Evolutionary conservation across 2,888 invertebrate species (phyloP).

Genomic region (Anorthoa munda): DNA sequence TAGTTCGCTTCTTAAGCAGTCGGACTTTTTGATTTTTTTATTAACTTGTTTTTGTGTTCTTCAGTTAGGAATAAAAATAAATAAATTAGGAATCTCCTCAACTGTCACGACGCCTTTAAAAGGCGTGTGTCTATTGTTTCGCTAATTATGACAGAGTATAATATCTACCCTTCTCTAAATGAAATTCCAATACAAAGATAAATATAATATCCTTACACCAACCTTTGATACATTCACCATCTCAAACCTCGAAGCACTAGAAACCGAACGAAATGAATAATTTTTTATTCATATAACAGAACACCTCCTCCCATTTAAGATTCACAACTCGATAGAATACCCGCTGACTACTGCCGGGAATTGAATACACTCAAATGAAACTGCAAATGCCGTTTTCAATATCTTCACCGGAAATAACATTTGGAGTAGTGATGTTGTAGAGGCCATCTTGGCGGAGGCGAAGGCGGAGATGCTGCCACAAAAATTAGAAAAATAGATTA

Average conservation of each 20-base stretch:
- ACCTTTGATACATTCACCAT: constrained; percentile 24
- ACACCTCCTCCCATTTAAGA: constrained; percentile 50
- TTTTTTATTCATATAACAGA: constrained; percentile 38
- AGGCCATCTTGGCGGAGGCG: too few relatives aligned
- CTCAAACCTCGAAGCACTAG: not conserved
- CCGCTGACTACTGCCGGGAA: constrained; percentile 41
- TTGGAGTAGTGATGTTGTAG: constrained; percentile 24
- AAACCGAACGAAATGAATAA: constrained; percentile 43
- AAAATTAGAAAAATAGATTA: too few relatives aligned
- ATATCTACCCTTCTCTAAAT: not conserved
- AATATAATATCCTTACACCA: not conserved
- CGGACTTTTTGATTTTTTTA: too few relatives aligned
- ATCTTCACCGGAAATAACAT: constrained; percentile 64
- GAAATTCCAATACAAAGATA: constrained; percentile 3
- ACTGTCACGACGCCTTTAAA: too few relatives aligned
- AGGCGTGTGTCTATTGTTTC: too few relatives aligned
- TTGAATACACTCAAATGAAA: constrained; percentile 64
- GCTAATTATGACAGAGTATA: too few relatives aligned
- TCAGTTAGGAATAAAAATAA: too few relatives aligned
- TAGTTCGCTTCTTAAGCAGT: too few relatives aligned
- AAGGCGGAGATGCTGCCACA: not conserved
- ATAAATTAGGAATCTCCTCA: too few relatives aligned
- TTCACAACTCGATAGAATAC: constrained; percentile 55
- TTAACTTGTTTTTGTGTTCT: too few relatives aligned
- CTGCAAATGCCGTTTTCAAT: constrained; percentile 69